These are phyloP conservation scores for Glaucomys volans DNA, from an alignment of 2,113 vertebrate genomes.

Conservation along the genomic window DNA sequence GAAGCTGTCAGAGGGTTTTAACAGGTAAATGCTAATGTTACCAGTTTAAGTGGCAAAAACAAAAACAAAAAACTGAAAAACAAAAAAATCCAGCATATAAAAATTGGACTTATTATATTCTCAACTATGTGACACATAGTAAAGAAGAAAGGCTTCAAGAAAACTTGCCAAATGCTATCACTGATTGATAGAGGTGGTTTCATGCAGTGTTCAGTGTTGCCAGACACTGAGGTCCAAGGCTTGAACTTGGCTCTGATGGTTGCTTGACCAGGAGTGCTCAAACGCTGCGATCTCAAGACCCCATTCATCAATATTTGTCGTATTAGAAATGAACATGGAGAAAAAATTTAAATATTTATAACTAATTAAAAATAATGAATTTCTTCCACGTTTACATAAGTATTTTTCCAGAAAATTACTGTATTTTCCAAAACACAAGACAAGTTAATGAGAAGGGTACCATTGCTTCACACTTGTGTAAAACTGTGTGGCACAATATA, in stretches of 20 bases:
- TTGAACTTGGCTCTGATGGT: background rate
- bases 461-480: background rate
- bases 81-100: background rate
- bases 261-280: background rate
- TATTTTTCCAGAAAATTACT: background rate
- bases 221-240: too few species aligned
- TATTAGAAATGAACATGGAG: background rate
- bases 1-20: background rate
- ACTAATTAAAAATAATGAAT: background rate
- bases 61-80: background rate
- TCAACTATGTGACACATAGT: background rate
- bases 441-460: background rate
- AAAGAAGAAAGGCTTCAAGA: background rate
- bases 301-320: background rate
- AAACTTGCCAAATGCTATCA: background rate
- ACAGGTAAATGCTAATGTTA: background rate
- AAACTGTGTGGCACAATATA: background rate
- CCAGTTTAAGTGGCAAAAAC: background rate
- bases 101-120: background rate
- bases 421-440: constrained; percentile 10
- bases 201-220: too few species aligned
- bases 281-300: background rate
- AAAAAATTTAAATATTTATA: background rate
- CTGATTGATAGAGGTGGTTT: background rate
- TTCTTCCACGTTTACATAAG: background rate